Evolutionary conservation across 2,797 vertebrate species (phyloP).

Genomic region (Labroides dimidiatus): DNA sequence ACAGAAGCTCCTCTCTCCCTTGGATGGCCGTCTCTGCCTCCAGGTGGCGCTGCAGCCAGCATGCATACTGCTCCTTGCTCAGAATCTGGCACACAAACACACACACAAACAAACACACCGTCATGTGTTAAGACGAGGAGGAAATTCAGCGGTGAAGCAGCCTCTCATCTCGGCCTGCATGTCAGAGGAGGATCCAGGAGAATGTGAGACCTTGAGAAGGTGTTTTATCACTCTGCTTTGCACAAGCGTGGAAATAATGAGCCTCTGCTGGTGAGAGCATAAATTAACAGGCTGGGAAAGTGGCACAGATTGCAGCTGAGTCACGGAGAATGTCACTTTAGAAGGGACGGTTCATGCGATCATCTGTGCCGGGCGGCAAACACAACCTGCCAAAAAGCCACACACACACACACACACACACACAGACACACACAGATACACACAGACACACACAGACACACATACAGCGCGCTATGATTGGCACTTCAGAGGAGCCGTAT

Average conservation of each 20-base stretch:
- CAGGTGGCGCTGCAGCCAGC: constrained; percentile 93
- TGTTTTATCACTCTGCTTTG: constrained; percentile 58
- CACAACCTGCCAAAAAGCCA: constrained; percentile 37
- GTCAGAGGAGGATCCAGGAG: constrained; percentile 42
- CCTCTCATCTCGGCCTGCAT: constrained; percentile 28
- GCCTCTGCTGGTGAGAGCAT: constrained; percentile 60
- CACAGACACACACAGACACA: constrained; percentile 14
- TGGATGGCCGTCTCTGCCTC: constrained; percentile 94
- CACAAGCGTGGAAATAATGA: constrained; percentile 58
- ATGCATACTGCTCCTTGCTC: constrained; percentile 92
- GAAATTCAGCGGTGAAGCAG: constrained; percentile 14
- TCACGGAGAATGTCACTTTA: constrained; percentile 69
- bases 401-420: constrained; percentile 24
- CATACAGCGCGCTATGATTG: constrained; percentile 9
- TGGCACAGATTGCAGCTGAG: constrained; percentile 74
- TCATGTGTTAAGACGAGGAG: not conserved
- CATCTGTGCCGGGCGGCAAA: constrained; percentile 57
- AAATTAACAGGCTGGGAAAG: constrained; percentile 74
- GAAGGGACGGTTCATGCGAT: constrained; percentile 54
- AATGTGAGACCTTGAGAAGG: constrained; percentile 61
- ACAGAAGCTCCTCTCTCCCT: constrained; percentile 92
- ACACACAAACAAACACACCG: not conserved
- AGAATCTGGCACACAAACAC: constrained; percentile 83
- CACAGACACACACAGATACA: constrained; percentile 13
- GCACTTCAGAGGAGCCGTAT: constrained; percentile 1